A percentile compares a stretch with the other conserved stretches of the same genome.
These are phyloP conservation scores for Zaprionus bogoriensis DNA, from an alignment of 2,888 invertebrate genomes.

Conservation along the genomic window DNA sequence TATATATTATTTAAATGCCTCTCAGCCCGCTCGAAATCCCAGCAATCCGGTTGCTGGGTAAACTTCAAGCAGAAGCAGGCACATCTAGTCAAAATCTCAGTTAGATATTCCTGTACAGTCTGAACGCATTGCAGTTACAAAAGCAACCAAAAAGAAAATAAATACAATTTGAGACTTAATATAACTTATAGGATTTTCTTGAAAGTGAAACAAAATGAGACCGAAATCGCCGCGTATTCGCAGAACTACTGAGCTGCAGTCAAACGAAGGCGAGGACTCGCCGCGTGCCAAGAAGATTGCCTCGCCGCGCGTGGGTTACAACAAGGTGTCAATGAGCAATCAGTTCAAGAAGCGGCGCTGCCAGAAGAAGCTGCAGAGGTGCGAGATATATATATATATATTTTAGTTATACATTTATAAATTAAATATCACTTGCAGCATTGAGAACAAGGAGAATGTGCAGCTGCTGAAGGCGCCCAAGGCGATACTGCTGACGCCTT, in stretches of 20 bases:
- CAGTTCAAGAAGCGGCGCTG: constrained; percentile 39
- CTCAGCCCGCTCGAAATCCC: not conserved
- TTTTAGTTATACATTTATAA: not conserved
- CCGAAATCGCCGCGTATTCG: constrained; percentile 53
- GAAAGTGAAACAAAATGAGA: constrained; percentile 25
- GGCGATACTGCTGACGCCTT: constrained; percentile 55
- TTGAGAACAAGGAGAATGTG: constrained; percentile 25
- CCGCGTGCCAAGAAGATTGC: constrained; percentile 8
- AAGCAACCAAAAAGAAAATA: constrained; percentile 1
- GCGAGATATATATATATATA: not conserved
- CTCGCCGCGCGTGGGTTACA: constrained; percentile 52
- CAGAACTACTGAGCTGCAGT: not conserved
- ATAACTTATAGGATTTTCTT: not conserved
- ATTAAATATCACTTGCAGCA: constrained; percentile 9
- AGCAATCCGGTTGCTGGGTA: not conserved
- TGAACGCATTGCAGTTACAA: constrained; percentile 16
- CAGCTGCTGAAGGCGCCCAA: constrained; percentile 36
- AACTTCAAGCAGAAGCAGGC: constrained; percentile 20
- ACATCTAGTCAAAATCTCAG: not conserved
- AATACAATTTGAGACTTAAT: not conserved
- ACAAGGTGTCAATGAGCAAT: constrained; percentile 18
- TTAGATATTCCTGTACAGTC: constrained; percentile 11
- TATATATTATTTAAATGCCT: not conserved
- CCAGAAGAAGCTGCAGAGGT: constrained; percentile 39
- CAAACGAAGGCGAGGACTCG: not conserved